These are phyloP conservation scores for Falco punctatus DNA, from an alignment of 2,113 vertebrate genomes.

Conservation along the genomic window DNA sequence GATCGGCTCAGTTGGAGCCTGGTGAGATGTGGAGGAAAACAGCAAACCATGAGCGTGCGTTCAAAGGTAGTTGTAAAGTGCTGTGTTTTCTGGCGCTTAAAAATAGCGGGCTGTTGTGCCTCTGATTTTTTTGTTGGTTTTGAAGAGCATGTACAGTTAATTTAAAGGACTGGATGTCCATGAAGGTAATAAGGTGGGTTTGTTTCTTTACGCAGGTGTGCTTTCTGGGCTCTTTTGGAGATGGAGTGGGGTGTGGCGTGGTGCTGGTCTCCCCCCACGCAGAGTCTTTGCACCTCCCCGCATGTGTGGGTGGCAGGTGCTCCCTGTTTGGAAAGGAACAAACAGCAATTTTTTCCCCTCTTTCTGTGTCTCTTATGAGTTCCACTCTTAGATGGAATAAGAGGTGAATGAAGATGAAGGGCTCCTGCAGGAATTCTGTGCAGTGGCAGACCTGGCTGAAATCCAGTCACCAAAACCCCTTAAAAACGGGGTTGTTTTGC, in stretches of 20 bases:
- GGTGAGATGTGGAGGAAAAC: background rate
- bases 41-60: background rate
- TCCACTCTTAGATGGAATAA: background rate
- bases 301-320: background rate
- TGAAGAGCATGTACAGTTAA: background rate
- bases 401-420: background rate
- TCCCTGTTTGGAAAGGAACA: background rate
- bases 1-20: rapidly evolving
- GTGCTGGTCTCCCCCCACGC: background rate
- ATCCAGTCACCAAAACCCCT: background rate
- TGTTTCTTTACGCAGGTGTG: background rate
- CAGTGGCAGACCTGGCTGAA: background rate
- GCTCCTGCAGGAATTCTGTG: background rate
- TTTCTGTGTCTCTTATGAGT: background rate
- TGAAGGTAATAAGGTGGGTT: background rate
- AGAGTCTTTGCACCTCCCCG: background rate
- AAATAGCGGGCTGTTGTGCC: background rate
- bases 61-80: background rate
- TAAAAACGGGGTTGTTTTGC: background rate
- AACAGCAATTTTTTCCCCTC: background rate
- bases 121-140: background rate
- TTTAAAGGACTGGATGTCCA: background rate
- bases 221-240: background rate
- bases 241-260: background rate
- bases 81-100: background rate